Conservation (phyloP, 2,113 vertebrate species). For the Tupaia chinensis region DNA sequence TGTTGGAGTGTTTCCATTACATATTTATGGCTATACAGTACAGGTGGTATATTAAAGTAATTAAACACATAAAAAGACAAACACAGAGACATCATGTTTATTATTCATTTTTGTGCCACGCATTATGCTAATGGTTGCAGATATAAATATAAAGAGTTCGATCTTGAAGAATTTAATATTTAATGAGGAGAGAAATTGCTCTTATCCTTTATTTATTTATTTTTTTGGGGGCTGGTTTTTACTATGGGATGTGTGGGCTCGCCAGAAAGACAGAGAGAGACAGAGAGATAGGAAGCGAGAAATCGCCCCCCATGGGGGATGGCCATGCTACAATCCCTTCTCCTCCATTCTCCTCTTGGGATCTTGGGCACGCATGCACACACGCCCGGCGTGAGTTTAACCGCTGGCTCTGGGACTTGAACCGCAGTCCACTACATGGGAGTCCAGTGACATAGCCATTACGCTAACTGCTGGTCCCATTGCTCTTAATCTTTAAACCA, state of each 20-base stretch:
- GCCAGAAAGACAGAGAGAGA: no score
- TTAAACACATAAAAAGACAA: not conserved
- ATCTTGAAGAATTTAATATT: not conserved
- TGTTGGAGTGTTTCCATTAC: not conserved
- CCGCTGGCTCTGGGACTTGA: no score
- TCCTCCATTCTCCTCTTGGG: no score
- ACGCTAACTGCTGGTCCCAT: not conserved
- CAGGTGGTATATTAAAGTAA: not conserved
- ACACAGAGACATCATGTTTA: not conserved
- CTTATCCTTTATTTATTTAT: not conserved
- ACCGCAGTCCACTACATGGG: no score
- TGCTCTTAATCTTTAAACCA: not conserved
- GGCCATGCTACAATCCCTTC: no score
- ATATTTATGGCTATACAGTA: not conserved
- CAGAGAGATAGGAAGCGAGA: no score
- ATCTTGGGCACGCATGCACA: no score
- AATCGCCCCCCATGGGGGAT: no score
- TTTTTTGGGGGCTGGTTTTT: no score
- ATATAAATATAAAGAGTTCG: not conserved
- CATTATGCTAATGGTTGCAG: not conserved
- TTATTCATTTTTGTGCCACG: not conserved
- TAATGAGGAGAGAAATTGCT: not conserved
- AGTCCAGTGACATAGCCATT: no score
- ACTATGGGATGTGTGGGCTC: no score
- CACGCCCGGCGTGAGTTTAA: no score